phyloP scores from a whole-genome alignment of 2,888 invertebrate species.

The Protula sp. region DNA sequence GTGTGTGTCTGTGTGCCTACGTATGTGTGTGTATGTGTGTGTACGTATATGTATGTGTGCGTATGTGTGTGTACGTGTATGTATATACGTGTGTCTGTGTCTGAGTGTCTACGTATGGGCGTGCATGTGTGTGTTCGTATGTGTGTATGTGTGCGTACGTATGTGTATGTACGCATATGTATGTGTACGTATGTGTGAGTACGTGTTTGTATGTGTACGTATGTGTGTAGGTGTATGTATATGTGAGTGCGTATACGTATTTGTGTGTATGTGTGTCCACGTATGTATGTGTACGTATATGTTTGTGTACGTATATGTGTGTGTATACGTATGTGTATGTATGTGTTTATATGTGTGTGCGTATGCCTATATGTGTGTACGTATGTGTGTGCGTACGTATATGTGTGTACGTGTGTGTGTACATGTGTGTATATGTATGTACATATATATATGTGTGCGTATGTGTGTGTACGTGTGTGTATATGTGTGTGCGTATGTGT shows the following conservation, averaged over 20 bases:
- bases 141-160: slow-evolving; percentile 5
- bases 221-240: too few species aligned
- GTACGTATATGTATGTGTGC: slow-evolving; percentile 1
- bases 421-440: too few species aligned
- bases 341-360: too few species aligned
- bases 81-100: slow-evolving; percentile 4
- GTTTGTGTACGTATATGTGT: slow-evolving; percentile 1
- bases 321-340: not conserved
- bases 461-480: too few species aligned
- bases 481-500: too few species aligned
- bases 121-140: too few species aligned
- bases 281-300: slow-evolving; percentile 1
- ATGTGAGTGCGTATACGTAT: too few species aligned
- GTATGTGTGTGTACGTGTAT: slow-evolving; percentile 4
- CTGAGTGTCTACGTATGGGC: slow-evolving; percentile 2
- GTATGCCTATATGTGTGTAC: too few species aligned
- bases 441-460: too few species aligned
- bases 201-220: too few species aligned
- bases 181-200: slow-evolving; percentile 3
- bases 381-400: too few species aligned
- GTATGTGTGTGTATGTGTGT: not conserved
- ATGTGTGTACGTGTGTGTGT: too few species aligned
- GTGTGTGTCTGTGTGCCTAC: not conserved
- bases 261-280: not conserved
- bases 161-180: slow-evolving; percentile 4